Evolutionary conservation across 2,113 vertebrate genomes (phyloP).

Genomic region (Columbina picui): DNA sequence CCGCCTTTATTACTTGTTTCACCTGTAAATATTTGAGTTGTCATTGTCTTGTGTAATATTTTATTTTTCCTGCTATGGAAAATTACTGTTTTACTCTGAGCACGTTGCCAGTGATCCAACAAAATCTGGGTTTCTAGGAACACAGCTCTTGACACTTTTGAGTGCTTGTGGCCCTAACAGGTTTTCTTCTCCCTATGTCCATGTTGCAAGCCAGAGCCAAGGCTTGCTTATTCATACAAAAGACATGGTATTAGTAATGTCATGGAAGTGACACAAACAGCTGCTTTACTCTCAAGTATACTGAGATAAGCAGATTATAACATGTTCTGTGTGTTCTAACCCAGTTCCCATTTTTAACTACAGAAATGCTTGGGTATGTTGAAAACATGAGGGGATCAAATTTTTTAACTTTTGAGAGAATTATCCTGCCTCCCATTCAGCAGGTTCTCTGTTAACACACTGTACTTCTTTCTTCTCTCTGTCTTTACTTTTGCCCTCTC

Average conservation of each 20-base stretch:
- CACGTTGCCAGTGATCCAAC: background rate
- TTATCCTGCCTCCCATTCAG: slow-evolving; percentile 14
- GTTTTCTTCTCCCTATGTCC: background rate
- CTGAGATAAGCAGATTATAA: background rate
- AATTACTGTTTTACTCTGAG: background rate
- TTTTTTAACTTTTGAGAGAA: slow-evolving; percentile 17
- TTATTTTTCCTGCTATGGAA: background rate
- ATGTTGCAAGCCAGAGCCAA: background rate
- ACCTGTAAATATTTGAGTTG: slow-evolving; percentile 46
- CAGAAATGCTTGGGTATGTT: background rate
- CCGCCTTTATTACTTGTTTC: slow-evolving; percentile 13
- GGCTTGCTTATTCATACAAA: background rate
- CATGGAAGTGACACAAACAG: background rate
- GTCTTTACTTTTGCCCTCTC: slow-evolving; percentile 25
- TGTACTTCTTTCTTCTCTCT: slow-evolving; percentile 31
- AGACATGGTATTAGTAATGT: background rate
- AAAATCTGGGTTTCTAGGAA: background rate
- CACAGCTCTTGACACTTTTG: background rate
- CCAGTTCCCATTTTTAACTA: slow-evolving; percentile 5
- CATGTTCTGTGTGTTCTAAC: background rate
- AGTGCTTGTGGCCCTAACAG: background rate
- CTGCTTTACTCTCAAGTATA: background rate
- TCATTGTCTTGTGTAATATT: background rate
- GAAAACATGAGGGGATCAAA: background rate
- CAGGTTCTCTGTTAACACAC: background rate